These are phyloP conservation scores for Phyllotreta cruciferae DNA, from an alignment of 2,888 invertebrate genomes.

Conservation along the genomic window DNA sequence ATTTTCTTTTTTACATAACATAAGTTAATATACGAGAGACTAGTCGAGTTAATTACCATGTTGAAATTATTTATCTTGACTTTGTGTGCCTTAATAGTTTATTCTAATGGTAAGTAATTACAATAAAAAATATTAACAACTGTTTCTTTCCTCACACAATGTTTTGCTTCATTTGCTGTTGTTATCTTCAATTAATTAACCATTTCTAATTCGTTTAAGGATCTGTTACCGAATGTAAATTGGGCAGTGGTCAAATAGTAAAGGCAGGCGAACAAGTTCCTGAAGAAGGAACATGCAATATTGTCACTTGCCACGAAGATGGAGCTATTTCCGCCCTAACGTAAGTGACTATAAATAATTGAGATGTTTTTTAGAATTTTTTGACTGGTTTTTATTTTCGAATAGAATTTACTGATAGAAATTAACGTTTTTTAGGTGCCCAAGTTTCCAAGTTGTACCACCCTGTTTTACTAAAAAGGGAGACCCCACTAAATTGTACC, in stretches of 20 bases:
- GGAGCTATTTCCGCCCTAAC: slow-evolving; percentile 1
- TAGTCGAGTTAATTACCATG: no score
- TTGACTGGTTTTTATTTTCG: no score
- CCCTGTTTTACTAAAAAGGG: background rate
- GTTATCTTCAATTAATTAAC: background rate
- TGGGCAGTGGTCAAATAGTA: slow-evolving; percentile 8
- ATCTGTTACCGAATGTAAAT: background rate
- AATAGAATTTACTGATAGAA: background rate
- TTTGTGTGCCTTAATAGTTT: no score
- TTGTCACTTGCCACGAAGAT: background rate
- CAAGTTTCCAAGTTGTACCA: background rate
- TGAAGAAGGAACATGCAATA: slow-evolving; percentile 2
- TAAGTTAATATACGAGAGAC: no score
- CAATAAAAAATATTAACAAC: no score
- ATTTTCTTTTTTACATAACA: no score
- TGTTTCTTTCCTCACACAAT: no score
- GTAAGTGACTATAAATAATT: slow-evolving; percentile 2
- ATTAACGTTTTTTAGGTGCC: slow-evolving; percentile 2
- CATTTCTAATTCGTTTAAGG: background rate
- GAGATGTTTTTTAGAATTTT: background rate
- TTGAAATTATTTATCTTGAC: no score
- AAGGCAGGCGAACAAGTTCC: slow-evolving; percentile 2
- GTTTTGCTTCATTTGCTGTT: background rate
- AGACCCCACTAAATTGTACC: slow-evolving; percentile 2
- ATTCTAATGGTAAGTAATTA: no score